phyloP scores from a whole-genome alignment of 2,888 invertebrate species.

The Diplolepis rosae region DNA sequence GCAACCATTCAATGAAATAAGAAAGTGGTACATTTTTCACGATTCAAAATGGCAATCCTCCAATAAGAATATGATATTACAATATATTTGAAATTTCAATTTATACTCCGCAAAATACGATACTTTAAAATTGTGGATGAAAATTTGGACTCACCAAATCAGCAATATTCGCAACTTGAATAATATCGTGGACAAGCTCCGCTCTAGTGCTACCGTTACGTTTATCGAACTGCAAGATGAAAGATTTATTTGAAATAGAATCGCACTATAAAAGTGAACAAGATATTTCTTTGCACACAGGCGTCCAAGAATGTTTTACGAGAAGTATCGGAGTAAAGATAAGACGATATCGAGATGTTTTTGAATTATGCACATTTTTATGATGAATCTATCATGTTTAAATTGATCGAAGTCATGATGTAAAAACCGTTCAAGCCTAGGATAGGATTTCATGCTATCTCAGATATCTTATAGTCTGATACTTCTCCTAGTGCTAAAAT shows the following conservation, averaged over 20 bases:
- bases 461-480: neutral
- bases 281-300: neutral
- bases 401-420: neutral
- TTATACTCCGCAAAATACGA: no score
- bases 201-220: conserved; percentile 91
- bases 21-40: neutral
- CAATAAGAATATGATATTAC: neutral
- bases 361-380: conserved; percentile 14
- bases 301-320: conserved; percentile 2
- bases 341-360: conserved; percentile 12
- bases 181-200: conserved; percentile 94
- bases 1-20: conserved; percentile 3
- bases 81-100: no score
- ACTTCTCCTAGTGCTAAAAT: neutral
- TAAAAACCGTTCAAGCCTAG: neutral
- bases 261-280: neutral
- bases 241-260: conserved; percentile 5
- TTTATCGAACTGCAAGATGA: conserved; percentile 82
- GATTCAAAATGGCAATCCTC: neutral
- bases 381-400: neutral
- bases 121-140: neutral
- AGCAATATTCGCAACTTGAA: conserved; percentile 97
- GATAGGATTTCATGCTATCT: neutral
- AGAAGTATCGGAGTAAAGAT: neutral
- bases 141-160: conserved; percentile 87